A percentile compares a stretch with the other conserved stretches of the same genome.
Conservation (phyloP, 2,113 vertebrate species). For the Hylia prasina region DNA sequence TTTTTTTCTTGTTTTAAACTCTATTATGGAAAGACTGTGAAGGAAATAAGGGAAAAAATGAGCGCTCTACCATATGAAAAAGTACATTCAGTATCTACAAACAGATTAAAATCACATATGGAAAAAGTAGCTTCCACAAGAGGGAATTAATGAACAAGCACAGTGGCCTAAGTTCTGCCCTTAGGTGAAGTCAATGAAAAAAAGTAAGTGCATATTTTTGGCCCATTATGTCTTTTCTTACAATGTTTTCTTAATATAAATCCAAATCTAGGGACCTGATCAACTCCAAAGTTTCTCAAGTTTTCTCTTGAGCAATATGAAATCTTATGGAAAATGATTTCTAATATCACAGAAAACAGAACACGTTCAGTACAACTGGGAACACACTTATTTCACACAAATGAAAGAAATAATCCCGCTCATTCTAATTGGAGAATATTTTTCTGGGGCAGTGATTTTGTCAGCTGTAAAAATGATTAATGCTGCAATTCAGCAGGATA, state of each 20-base stretch:
- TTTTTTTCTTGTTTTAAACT: neutral
- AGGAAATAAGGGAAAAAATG: slow-evolving; percentile 6
- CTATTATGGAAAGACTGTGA: neutral
- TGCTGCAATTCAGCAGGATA: slow-evolving; percentile 51
- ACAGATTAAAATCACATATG: slow-evolving; percentile 47
- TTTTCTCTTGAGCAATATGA: slow-evolving; percentile 62
- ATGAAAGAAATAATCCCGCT: slow-evolving; percentile 59
- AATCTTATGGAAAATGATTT: slow-evolving; percentile 57
- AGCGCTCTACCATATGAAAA: neutral
- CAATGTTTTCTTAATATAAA: slow-evolving; percentile 44
- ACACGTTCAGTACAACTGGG: slow-evolving; percentile 32
- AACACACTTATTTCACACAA: slow-evolving; percentile 52
- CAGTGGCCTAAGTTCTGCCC: neutral
- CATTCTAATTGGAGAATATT: slow-evolving; percentile 67
- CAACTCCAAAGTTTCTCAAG: slow-evolving; percentile 40
- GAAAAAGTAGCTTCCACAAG: slow-evolving; percentile 31
- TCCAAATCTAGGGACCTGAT: slow-evolving; percentile 49
- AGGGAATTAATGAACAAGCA: slow-evolving; percentile 23
- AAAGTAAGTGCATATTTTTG: slow-evolving; percentile 23
- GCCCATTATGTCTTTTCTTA: neutral
- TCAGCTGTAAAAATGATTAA: slow-evolving; percentile 68
- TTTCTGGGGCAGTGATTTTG: slow-evolving; percentile 67
- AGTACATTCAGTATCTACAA: neutral
- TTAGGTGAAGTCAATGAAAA: slow-evolving; percentile 45
- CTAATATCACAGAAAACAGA: slow-evolving; percentile 58